Conservation (phyloP, 1,140 invertebrate species). For the Argopecten irradians region DNA sequence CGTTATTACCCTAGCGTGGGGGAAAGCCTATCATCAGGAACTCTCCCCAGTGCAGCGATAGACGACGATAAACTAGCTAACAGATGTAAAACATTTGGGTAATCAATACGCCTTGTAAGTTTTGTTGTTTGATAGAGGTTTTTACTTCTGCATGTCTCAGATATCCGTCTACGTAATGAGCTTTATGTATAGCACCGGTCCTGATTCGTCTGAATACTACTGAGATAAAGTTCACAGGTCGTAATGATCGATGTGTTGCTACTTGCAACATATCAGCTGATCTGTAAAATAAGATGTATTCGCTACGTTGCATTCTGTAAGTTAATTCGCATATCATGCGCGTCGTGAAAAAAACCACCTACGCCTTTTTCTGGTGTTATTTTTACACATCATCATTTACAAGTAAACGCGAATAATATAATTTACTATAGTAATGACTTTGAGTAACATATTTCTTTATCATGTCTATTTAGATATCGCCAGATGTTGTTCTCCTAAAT, state of each 20-base stretch:
- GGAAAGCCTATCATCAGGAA: not conserved
- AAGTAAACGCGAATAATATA: too few species aligned
- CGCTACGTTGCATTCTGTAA: too few species aligned
- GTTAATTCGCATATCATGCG: too few species aligned
- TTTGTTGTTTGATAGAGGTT: not conserved
- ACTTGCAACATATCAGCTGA: not conserved
- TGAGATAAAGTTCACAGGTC: not conserved
- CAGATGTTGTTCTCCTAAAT: not conserved
- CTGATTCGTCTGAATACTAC: not conserved
- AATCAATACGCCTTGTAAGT: conserved; percentile 8
- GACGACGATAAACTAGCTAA: not conserved
- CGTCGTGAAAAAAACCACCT: too few species aligned
- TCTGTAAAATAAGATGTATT: not conserved
- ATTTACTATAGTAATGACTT: too few species aligned
- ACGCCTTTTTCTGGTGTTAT: too few species aligned
- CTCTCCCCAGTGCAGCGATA: not conserved
- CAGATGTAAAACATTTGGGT: not conserved
- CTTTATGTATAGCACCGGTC: not conserved
- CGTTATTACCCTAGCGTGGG: conserved; percentile 2
- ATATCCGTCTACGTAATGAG: not conserved
- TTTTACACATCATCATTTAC: too few species aligned
- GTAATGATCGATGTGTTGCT: not conserved
- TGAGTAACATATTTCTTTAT: too few species aligned
- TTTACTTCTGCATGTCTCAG: not conserved
- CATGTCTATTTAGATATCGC: not conserved